Evolutionary conservation across 2,888 invertebrate genomes (phyloP), one percentile per base, ranked within the genome.

Genomic region (Metalampra italica): DNA sequence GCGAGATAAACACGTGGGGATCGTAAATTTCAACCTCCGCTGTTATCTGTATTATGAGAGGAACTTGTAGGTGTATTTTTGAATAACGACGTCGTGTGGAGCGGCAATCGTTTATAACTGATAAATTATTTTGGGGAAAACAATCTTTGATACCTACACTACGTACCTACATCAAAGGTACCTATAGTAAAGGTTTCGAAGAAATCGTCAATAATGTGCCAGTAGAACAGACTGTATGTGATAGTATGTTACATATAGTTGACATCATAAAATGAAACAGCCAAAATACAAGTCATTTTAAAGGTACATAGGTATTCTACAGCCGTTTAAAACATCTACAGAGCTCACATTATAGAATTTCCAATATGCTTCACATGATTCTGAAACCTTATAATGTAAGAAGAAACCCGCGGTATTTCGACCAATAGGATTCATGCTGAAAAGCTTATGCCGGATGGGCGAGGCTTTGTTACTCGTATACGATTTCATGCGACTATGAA

Each of bases 361-460:
- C 64, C 47, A 54, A 53, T 64, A 60, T 64, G 64, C 67, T 67
- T 62, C 60, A 57, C 60, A 62, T 65, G 66, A 58, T 62, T 55
- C 63, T 64, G 72, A 77, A 82, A 77, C 72, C 73, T 60, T 75
- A 78, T 66, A 74, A n/a, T n/a, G n/a, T 67, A 67, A 61, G 61
- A 63, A 59, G 64, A 72, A 74, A 61, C 62, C 22, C 62, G 56
- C 62, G 60, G 54, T 61, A 56, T 61, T 54, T 60, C 67, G 57
- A 58, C 80, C 80, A 80, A 80, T 80, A 71, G 66, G 70, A 51
- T 55, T 51, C 59, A 51, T 62, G 68, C 53, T 55, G 56, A 55
- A 59, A 55, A 63, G 72, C 72, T 78, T 62, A 59, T 49, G 57
- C 57, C 54, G 60, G 60, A 68, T 68, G 73, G 71, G 70, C 71